Evolutionary conservation across 1,140 invertebrate species (phyloP).

Genomic region (Telenomus remus): DNA sequence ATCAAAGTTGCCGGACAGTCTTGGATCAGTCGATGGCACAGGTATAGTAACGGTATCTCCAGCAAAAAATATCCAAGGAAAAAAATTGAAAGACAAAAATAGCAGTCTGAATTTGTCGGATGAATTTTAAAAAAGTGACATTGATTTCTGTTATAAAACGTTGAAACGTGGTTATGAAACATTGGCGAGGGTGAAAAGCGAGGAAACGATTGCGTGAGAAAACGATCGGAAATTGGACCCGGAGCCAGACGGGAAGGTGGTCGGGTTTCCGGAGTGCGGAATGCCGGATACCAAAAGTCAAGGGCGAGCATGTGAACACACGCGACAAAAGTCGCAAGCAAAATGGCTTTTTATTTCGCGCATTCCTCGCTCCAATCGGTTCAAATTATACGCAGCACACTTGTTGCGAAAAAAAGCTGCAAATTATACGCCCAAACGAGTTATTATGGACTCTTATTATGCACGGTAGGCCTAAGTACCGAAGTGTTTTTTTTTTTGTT

Average conservation of each 20-base stretch:
- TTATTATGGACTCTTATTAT: background rate
- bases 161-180: background rate
- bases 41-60: conserved; percentile 5
- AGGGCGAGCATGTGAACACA: conserved; percentile 37
- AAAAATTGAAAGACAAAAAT: too few species aligned
- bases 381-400: conserved; percentile 4
- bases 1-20: conserved; percentile 3
- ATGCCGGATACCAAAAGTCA: conserved; percentile 44
- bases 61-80: too few species aligned
- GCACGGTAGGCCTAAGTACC: background rate
- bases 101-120: background rate
- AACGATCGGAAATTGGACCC: conserved; percentile 44
- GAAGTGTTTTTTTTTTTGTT: too few species aligned
- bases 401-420: background rate
- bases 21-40: conserved; percentile 6
- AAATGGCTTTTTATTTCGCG: conserved; percentile 11
- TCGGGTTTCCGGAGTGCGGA: conserved; percentile 34
- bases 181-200: conserved; percentile 4
- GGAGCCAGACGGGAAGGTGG: conserved; percentile 28
- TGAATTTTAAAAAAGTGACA: background rate
- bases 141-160: background rate
- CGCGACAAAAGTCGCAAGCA: conserved; percentile 17
- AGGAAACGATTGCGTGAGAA: conserved; percentile 17
- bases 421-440: background rate
- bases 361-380: background rate